Conservation (phyloP, 2,888 invertebrate species). For the Aplocera efformata region DNA sequence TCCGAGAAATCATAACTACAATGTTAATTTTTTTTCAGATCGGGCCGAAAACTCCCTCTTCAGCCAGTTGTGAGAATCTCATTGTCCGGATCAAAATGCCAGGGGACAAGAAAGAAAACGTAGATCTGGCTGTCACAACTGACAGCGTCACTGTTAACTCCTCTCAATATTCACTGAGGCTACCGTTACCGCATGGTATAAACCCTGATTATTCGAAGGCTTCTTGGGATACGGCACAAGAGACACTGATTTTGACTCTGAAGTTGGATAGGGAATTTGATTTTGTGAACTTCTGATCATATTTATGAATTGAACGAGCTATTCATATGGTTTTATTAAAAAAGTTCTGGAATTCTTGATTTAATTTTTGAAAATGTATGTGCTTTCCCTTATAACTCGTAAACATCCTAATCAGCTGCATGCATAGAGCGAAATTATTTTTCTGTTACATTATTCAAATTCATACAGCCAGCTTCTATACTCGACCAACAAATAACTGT, state of each 20-base stretch:
- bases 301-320: background rate
- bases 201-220: slow-evolving; percentile 91
- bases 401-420: too few species aligned
- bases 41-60: slow-evolving; percentile 87
- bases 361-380: too few species aligned
- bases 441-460: too few species aligned
- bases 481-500: too few species aligned
- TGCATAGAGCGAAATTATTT: too few species aligned
- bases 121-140: slow-evolving; percentile 85
- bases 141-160: slow-evolving; percentile 83
- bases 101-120: slow-evolving; percentile 86
- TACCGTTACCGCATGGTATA: slow-evolving; percentile 90
- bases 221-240: slow-evolving; percentile 85
- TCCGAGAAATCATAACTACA: background rate
- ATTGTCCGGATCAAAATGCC: slow-evolving; percentile 88
- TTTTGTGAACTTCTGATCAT: slow-evolving; percentile 88
- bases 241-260: slow-evolving; percentile 85
- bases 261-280: slow-evolving; percentile 90
- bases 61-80: slow-evolving; percentile 93
- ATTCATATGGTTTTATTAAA: too few species aligned
- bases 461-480: too few species aligned
- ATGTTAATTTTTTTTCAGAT: slow-evolving; percentile 74
- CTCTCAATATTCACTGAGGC: slow-evolving; percentile 83
- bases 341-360: too few species aligned
- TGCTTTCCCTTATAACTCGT: too few species aligned